A percentile compares a stretch with the other conserved stretches of the same genome.
These are phyloP conservation scores for Paedocypris sp. DNA, from an alignment of 2,113 vertebrate genomes.

Conservation along the genomic window DNA sequence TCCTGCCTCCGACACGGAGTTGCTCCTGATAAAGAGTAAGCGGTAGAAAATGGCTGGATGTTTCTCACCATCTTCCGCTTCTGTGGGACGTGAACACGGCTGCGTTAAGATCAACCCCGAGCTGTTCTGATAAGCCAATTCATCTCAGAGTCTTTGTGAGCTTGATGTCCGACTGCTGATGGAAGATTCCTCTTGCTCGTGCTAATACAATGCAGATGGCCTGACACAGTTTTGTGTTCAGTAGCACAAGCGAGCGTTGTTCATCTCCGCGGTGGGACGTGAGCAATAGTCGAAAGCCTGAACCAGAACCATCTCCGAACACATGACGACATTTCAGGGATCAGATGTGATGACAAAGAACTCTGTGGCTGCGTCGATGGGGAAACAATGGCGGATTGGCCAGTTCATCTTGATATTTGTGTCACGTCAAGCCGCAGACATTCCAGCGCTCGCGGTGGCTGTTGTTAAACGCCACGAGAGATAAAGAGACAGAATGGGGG, in stretches of 20 bases:
- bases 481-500: background rate
- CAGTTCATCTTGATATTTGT: slow-evolving; percentile 42
- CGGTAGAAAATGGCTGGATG: too few relatives aligned
- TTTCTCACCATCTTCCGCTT: too few relatives aligned
- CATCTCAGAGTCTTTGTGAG: background rate
- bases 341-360: slow-evolving; percentile 15
- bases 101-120: too few relatives aligned
- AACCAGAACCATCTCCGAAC: slow-evolving; percentile 11
- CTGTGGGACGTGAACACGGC: too few relatives aligned
- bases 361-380: background rate
- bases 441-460: slow-evolving; percentile 46
- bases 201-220: slow-evolving; percentile 4
- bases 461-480: slow-evolving; percentile 47
- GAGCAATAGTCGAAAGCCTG: background rate
- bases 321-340: slow-evolving; percentile 13
- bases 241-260: background rate
- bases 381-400: slow-evolving; percentile 29
- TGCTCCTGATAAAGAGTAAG: too few relatives aligned
- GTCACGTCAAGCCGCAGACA: slow-evolving; percentile 49
- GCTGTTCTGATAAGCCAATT: too few relatives aligned
- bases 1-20: too few relatives aligned
- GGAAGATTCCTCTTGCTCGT: background rate
- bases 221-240: background rate
- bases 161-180: background rate
- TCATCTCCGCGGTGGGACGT: slow-evolving; percentile 18